Evolutionary conservation across 2,888 invertebrate genomes (phyloP).

Genomic region (Uropetala carovei): DNA sequence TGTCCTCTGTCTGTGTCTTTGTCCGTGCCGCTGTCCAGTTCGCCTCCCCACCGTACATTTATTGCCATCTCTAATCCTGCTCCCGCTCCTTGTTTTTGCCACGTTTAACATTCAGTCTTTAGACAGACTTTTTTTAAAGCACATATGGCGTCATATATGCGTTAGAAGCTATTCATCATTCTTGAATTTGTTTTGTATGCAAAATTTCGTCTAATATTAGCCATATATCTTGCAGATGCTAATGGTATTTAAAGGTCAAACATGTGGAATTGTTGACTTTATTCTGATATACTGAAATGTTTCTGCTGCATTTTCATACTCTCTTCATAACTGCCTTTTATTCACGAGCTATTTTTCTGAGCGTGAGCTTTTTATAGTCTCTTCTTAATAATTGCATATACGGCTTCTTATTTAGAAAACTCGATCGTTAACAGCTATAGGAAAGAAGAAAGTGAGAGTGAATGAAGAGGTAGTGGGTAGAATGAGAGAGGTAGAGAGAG

Average conservation of each 20-base stretch:
- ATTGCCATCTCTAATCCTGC: background rate
- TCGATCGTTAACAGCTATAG: background rate
- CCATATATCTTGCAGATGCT: too few species aligned
- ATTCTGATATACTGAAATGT: too few species aligned
- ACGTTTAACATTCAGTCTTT: background rate
- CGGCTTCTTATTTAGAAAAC: too few species aligned
- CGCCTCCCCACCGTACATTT: background rate
- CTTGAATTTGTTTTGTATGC: conserved; percentile 32
- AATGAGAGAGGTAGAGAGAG: background rate
- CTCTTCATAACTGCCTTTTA: too few species aligned
- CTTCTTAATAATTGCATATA: too few species aligned
- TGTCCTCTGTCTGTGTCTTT: background rate
- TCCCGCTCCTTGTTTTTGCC: too few species aligned
- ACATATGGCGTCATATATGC: conserved; percentile 34
- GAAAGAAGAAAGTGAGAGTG: background rate
- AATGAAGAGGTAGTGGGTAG: background rate
- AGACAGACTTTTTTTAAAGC: conserved; percentile 38
- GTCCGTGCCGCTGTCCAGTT: too few species aligned
- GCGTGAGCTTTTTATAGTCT: too few species aligned
- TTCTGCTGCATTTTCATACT: too few species aligned
- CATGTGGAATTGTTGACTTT: too few species aligned
- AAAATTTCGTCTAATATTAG: background rate
- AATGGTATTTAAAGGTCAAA: too few species aligned
- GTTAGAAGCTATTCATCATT: conserved; percentile 31
- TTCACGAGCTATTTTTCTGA: too few species aligned